These are phyloP conservation scores for Arvicanthis niloticus DNA, from an alignment of 2,113 vertebrate genomes.

Conservation along the genomic window DNA sequence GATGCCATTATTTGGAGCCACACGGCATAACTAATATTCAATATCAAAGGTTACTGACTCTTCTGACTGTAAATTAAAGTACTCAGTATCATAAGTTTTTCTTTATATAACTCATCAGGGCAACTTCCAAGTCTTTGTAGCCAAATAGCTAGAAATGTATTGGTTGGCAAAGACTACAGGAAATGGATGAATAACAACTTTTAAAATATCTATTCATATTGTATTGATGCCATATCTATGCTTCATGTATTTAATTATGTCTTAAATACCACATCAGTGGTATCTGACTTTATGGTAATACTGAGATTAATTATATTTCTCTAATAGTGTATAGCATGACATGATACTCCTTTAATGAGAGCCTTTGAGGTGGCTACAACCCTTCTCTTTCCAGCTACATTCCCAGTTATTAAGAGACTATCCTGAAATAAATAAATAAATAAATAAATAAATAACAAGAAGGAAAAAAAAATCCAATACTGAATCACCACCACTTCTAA, in stretches of 20 bases:
- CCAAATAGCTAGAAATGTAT: conserved; percentile 40
- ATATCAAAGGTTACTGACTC: conserved; percentile 46
- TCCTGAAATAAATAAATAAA: conserved; percentile 13
- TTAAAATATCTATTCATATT: conserved; percentile 23
- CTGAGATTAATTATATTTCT: conserved; percentile 43
- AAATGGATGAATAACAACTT: conserved; percentile 17
- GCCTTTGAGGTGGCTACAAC: conserved; percentile 59
- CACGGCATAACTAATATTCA: conserved; percentile 33
- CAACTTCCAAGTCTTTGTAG: conserved; percentile 32
- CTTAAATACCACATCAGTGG: conserved; percentile 58
- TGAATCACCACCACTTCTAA: conserved; percentile 23
- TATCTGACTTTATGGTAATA: conserved; percentile 42
- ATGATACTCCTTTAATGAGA: conserved; percentile 9
- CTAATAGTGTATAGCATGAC: background rate
- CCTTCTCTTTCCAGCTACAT: background rate
- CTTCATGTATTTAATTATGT: conserved; percentile 42
- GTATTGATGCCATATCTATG: background rate
- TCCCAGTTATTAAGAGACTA: conserved; percentile 20
- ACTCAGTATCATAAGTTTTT: conserved; percentile 9
- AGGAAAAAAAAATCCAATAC: background rate
- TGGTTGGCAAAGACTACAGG: conserved; percentile 48
- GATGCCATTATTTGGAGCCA: background rate
- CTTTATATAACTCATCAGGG: conserved; percentile 1
- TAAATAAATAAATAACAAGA: background rate
- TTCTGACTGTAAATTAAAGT: conserved; percentile 23